Base-by-base conservation (phyloP, 2,888 invertebrate species). In the Diaperis boleti region DNA sequence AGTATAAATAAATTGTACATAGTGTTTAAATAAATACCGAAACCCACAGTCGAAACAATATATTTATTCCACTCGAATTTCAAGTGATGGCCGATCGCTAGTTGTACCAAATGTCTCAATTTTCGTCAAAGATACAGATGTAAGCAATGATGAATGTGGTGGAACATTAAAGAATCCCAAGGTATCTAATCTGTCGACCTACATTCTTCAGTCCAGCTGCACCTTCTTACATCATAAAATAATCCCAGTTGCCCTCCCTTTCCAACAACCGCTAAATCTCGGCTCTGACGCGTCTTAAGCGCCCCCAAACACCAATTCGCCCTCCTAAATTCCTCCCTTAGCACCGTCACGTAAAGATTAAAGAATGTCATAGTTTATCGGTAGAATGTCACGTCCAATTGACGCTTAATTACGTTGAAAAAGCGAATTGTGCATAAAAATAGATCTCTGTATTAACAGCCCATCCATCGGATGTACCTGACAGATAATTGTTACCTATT, bases 401-500 rank as follows among this genome's bases (percentile, higher is more conserved):
- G 31, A 44, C 22, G 44, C 22, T 44, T 47, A 47, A 26, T 33
- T 15, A 47, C 15, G 13, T 31, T 17, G 33, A 47, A 44, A 42
- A 44, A 22, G 44, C n/a, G 44, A 22, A 20, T 22, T 44, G 10
- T 11, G 31, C 13, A 11, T 33, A 33, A 33, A 33, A 33, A n/a
- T 33, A 33, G 33, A 11, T n/a, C 33, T 33, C 33, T 33, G 11
- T 33, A 33, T 33, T 33, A 33, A 33, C n/a, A 33, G 11, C 33
- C 33, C 33, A 26, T 33, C 47, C 15, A 33, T 33, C 31, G 47
- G 47, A 47, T 50, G 50, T 35, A 35, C 18, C 50, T 22, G 50
- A 50, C 50, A 35, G 50, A 50, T 50, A 50, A 50, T 50, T 50
- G 50, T 50, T 33, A 22, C 35, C 50, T 50, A 50, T 18, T 50